Percentiles rank a stretch among this genome's conserved stretches.
phyloP scores from a whole-genome alignment of 2,113 vertebrate species.

The Elephas maximus region DNA sequence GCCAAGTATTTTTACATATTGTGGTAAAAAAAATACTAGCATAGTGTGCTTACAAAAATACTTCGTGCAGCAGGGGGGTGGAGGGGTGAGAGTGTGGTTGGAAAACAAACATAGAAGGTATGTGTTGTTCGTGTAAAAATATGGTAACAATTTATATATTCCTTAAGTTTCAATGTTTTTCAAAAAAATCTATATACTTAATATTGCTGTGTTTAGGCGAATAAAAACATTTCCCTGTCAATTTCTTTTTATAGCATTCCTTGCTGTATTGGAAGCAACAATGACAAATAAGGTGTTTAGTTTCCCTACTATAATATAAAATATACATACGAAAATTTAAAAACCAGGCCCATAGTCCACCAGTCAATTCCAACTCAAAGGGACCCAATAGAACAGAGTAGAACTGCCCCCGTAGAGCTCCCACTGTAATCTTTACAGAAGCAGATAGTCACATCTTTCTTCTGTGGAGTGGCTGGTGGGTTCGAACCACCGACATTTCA shows the following conservation, averaged over 20 bases:
- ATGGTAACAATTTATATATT: neutral
- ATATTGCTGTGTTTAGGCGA: neutral
- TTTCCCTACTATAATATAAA: neutral
- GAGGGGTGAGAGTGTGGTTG: too few relatives aligned
- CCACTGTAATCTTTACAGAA: neutral
- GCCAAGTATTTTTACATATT: too few relatives aligned
- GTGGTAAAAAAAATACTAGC: too few relatives aligned
- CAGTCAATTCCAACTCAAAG: neutral
- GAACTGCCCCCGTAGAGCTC: neutral
- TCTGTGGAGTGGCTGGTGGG: too few relatives aligned
- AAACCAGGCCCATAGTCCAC: neutral
- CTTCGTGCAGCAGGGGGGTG: too few relatives aligned
- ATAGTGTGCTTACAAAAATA: too few relatives aligned
- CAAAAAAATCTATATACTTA: conserved; percentile 26
- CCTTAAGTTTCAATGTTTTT: neutral
- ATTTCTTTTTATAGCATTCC: neutral
- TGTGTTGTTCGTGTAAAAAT: too few relatives aligned
- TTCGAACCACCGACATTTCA: neutral
- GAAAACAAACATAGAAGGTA: too few relatives aligned
- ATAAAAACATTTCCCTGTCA: neutral
- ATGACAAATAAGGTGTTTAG: neutral
- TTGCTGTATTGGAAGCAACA: neutral
- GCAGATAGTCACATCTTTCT: neutral
- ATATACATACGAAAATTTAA: neutral
- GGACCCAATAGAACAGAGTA: neutral